Evolutionary conservation across 2,113 vertebrate species (phyloP).

Genomic region (Rhea americana): DNA sequence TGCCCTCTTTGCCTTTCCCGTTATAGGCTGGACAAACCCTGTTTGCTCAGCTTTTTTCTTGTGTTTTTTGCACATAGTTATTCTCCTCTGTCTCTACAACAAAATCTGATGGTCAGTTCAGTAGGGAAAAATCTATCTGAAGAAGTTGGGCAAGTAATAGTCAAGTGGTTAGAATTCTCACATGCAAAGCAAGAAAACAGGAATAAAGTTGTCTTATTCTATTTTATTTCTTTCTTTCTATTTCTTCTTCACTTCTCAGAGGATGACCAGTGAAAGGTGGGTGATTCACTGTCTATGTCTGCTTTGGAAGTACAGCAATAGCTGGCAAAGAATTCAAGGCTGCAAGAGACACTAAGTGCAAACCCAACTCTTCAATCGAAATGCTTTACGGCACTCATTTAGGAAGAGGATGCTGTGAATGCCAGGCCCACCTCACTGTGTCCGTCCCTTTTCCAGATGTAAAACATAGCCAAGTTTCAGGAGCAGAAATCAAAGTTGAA

Average conservation of each 20-base stretch:
- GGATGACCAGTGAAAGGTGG: neutral
- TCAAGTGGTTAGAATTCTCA: neutral
- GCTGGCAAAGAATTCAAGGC: neutral
- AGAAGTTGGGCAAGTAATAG: neutral
- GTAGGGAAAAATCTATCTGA: neutral
- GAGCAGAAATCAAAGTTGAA: neutral
- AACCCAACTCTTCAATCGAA: neutral
- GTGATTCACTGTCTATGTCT: neutral
- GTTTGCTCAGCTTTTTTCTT: neutral
- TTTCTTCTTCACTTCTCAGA: neutral
- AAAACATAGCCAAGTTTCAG: neutral
- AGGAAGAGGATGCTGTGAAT: neutral
- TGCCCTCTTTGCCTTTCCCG: neutral
- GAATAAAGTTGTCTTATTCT: neutral
- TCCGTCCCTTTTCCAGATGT: neutral
- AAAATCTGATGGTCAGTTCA: neutral
- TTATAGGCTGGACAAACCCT: neutral
- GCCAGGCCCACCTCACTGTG: rapidly evolving
- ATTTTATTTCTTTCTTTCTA: rapidly evolving
- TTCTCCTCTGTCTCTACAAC: neutral
- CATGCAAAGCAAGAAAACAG: neutral
- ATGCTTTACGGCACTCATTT: rapidly evolving
- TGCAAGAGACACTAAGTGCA: neutral
- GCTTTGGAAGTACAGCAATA: neutral
- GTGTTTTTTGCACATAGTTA: neutral